phyloP scores from a whole-genome alignment of 2,888 invertebrate species.

The Lamellibrachia satsuma region DNA sequence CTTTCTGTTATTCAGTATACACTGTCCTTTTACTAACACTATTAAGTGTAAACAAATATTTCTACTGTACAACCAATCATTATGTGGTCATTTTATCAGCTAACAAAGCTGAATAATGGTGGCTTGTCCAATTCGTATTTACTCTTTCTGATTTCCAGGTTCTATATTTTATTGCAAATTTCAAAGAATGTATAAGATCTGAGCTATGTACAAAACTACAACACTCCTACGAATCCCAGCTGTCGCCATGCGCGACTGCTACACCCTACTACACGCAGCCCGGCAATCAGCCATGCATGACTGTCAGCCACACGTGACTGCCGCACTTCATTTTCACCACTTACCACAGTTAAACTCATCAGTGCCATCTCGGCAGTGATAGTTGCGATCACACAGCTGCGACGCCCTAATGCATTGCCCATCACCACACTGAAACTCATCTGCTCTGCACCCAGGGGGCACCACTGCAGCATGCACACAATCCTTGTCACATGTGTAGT shows the following conservation, averaged over 20 bases:
- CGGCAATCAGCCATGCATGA: background rate
- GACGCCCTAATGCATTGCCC: slow-evolving; percentile 79
- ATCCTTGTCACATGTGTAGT: background rate
- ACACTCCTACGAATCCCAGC: background rate
- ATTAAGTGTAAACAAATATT: too few relatives aligned
- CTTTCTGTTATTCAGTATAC: too few relatives aligned
- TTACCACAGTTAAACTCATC: slow-evolving; percentile 75
- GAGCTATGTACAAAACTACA: background rate
- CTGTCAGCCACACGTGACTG: background rate
- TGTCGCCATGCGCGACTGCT: background rate
- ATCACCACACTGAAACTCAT: slow-evolving; percentile 65
- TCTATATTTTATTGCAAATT: background rate
- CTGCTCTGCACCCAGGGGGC: slow-evolving; percentile 8
- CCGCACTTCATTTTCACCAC: slow-evolving; percentile 35
- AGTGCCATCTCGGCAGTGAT: slow-evolving; percentile 75
- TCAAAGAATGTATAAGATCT: background rate
- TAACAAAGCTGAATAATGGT: background rate
- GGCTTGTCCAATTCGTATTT: background rate
- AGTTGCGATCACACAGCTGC: slow-evolving; percentile 82
- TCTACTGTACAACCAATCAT: too few relatives aligned
- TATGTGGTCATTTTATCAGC: background rate
- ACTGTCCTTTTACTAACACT: too few relatives aligned
- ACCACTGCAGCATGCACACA: background rate
- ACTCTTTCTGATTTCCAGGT: background rate
- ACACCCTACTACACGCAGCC: background rate